Percentiles rank a stretch among this genome's conserved stretches.
Conservation (phyloP, 1,140 invertebrate species). For the Hyphantria cunea region DNA sequence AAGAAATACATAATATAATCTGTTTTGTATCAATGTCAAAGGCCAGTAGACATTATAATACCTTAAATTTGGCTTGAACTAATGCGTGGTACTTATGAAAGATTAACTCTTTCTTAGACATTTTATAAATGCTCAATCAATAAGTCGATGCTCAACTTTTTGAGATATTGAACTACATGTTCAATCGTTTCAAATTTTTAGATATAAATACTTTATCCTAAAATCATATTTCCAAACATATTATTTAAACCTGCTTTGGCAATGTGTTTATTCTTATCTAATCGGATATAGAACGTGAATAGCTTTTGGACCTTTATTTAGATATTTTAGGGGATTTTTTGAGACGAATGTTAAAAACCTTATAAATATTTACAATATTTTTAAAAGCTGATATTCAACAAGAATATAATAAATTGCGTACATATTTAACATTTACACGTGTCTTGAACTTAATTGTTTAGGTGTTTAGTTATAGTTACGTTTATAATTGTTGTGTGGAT, state of each 20-base stretch:
- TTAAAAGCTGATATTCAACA: too few species aligned
- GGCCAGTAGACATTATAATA: conserved; percentile 16
- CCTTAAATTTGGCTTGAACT: conserved; percentile 13
- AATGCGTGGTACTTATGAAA: not conserved
- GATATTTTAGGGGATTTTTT: too few species aligned
- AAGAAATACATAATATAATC: not conserved
- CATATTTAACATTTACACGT: too few species aligned
- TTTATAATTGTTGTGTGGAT: too few species aligned
- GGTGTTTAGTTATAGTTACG: too few species aligned
- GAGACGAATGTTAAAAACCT: too few species aligned
- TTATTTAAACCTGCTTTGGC: not conserved
- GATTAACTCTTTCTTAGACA: not conserved
- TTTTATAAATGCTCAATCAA: conserved; percentile 10
- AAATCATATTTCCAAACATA: not conserved
- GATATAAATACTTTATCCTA: not conserved
- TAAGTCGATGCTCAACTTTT: conserved; percentile 5
- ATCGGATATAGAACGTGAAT: too few species aligned
- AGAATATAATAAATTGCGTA: too few species aligned
- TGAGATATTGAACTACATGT: not conserved
- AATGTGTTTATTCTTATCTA: too few species aligned
- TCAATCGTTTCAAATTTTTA: not conserved
- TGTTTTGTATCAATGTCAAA: conserved; percentile 8
- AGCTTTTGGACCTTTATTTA: too few species aligned
- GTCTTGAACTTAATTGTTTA: too few species aligned
- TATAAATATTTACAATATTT: too few species aligned